Conservation (phyloP, 2,113 vertebrate genomes). For the Ciconia maguari region DNA sequence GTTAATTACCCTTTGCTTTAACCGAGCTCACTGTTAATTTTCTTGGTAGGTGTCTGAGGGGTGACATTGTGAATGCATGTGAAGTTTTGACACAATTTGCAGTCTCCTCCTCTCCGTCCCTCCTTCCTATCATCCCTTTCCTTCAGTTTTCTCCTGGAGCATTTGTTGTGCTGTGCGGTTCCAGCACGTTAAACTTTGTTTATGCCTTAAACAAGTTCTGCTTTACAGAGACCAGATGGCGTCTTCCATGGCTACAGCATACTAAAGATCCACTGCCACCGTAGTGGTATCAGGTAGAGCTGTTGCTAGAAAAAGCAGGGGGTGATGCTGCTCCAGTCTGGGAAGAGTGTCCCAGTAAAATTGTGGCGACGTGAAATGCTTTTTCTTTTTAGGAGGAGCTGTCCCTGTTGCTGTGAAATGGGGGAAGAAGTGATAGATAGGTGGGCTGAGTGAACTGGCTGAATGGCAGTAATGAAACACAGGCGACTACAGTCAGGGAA, state of each 20-base stretch:
- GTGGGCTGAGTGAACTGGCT: neutral
- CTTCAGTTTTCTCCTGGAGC: neutral
- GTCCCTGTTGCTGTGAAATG: neutral
- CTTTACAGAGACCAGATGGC: neutral
- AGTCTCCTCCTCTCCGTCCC: neutral
- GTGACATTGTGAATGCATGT: neutral
- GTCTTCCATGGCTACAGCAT: neutral
- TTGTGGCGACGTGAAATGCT: neutral
- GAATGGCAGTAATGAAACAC: neutral
- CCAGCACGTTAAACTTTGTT: neutral
- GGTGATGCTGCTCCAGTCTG: neutral
- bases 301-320: neutral
- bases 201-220: neutral
- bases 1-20: conserved; percentile 20
- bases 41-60: neutral
- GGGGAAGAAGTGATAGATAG: neutral
- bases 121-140: neutral
- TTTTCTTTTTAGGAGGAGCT: neutral
- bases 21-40: neutral
- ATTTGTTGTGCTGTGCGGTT: neutral
- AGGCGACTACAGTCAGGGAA: neutral
- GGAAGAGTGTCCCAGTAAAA: neutral
- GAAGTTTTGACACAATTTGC: neutral
- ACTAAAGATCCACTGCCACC: neutral
- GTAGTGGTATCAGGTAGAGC: neutral